Evolutionary conservation across 2,113 vertebrate genomes (phyloP).

Genomic region (rat (Rattus norvegicus)): DNA sequence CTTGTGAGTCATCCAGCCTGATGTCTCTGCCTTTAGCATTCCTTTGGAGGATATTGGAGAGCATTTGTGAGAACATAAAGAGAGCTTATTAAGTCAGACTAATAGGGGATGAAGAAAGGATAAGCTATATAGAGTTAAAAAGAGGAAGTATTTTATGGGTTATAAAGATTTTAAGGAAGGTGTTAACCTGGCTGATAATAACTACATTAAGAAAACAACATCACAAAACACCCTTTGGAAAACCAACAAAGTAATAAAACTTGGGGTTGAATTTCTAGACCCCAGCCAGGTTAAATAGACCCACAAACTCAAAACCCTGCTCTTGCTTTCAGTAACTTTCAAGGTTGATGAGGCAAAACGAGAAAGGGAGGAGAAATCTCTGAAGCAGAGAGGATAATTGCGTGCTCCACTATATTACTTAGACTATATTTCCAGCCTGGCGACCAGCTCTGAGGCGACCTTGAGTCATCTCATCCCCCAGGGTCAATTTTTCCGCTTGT

Average conservation of each 20-base stretch:
- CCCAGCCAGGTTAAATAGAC: neutral
- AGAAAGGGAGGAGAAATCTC: constrained; percentile 68
- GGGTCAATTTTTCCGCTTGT: constrained; percentile 72
- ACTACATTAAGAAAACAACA: constrained; percentile 9
- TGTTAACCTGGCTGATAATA: neutral
- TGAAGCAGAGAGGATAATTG: constrained; percentile 74
- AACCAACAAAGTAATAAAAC: constrained; percentile 37
- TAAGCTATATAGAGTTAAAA: neutral
- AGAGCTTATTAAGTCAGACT: constrained; percentile 23
- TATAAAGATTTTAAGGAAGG: constrained; percentile 56
- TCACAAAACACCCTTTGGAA: neutral
- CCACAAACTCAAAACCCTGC: constrained; percentile 51
- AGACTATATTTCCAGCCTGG: constrained; percentile 71
- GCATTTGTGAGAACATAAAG: neutral
- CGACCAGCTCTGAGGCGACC: constrained; percentile 67
- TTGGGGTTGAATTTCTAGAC: constrained; percentile 7
- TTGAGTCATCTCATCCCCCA: constrained; percentile 76
- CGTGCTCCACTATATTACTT: constrained; percentile 58
- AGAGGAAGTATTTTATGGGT: constrained; percentile 9
- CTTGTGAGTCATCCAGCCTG: neutral
- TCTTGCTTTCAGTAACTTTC: constrained; percentile 74
- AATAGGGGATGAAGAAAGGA: neutral
- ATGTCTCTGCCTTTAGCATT: neutral
- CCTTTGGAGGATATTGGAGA: constrained; percentile 20
- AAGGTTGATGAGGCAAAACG: constrained; percentile 74